Percentiles rank a stretch among this genome's conserved stretches.
Conservation (phyloP, 2,113 vertebrate species). For the Cichladusa arquata region DNA sequence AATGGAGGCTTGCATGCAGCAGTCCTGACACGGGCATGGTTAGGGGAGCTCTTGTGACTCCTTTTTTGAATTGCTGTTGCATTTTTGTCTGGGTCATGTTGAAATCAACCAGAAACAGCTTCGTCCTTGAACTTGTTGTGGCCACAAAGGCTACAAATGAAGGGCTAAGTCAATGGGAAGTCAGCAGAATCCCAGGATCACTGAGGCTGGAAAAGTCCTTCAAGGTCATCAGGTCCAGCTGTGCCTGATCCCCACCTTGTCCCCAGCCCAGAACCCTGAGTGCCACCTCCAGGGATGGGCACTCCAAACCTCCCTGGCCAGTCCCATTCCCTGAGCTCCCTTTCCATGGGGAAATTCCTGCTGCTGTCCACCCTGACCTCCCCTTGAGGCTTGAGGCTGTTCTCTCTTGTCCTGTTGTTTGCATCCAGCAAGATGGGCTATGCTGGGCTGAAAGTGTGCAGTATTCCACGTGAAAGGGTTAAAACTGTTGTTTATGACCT, state of each 20-base stretch:
- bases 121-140: neutral
- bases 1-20: neutral
- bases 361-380: neutral
- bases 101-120: neutral
- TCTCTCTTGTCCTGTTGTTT: neutral
- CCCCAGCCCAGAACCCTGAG: neutral
- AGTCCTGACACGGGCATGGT: neutral
- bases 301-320: neutral
- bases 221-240: fast-evolving
- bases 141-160: neutral
- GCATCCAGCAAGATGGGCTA: neutral
- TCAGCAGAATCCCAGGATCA: neutral
- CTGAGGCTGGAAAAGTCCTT: fast-evolving
- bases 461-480: neutral
- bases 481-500: neutral
- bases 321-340: fast-evolving
- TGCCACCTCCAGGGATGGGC: neutral
- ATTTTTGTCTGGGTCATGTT: neutral
- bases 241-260: fast-evolving
- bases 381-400: fast-evolving
- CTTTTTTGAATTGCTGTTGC: neutral
- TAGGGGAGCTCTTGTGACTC: neutral
- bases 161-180: neutral
- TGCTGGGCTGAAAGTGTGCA: neutral
- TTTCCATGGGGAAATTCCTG: neutral